These are phyloP conservation scores for Drosophila ambigua DNA, from an alignment of 1,140 invertebrate genomes.

Conservation along the genomic window DNA sequence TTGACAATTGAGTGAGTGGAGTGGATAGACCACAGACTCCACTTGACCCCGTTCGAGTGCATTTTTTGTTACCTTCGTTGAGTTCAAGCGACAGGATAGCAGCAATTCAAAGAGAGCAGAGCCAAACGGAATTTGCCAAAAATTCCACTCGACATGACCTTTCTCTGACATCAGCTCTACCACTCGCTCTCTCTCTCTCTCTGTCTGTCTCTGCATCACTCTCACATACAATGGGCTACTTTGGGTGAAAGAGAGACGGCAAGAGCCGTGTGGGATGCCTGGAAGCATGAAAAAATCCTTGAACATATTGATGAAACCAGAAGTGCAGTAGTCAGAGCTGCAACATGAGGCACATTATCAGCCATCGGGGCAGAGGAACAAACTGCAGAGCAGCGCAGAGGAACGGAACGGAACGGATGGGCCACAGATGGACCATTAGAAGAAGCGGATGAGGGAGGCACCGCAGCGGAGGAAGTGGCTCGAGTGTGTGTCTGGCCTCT, in stretches of 20 bases:
- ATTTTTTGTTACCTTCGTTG: constrained; percentile 61
- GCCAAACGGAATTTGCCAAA: constrained; percentile 29
- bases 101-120: constrained; percentile 34
- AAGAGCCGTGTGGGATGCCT: constrained; percentile 31
- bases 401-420: too few species aligned
- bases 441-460: constrained; percentile 11
- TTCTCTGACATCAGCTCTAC: too few species aligned
- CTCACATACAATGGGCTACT: neutral
- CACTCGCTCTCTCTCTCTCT: neutral
- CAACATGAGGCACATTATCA: constrained; percentile 23
- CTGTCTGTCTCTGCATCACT: too few species aligned
- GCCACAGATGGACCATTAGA: constrained; percentile 28
- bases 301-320: constrained; percentile 77
- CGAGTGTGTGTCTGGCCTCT: constrained; percentile 19
- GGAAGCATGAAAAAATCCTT: constrained; percentile 77
- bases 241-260: neutral
- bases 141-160: constrained; percentile 8
- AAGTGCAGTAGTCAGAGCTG: constrained; percentile 66
- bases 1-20: neutral
- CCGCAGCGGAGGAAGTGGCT: constrained; percentile 28
- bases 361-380: neutral
- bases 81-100: constrained; percentile 57
- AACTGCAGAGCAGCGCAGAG: neutral
- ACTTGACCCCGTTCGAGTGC: constrained; percentile 27
- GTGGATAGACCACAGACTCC: constrained; percentile 6